These are phyloP conservation scores for Antheraea pernyi DNA, from an alignment of 1,140 invertebrate genomes.

Conservation along the genomic window DNA sequence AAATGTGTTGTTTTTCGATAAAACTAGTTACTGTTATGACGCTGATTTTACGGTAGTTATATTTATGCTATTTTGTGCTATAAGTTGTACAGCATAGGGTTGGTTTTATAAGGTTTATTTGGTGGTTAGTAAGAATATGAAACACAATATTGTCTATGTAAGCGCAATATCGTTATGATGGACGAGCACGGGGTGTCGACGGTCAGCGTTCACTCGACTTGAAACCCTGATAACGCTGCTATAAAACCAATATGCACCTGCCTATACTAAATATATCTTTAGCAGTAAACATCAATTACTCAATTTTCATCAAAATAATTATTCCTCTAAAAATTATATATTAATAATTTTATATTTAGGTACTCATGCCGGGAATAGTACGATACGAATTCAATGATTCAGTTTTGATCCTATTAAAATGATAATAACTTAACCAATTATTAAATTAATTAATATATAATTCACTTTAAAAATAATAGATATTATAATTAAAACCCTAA, in stretches of 20 bases:
- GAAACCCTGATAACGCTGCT: conserved; percentile 62
- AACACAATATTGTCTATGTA: conserved; percentile 72
- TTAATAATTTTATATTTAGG: no score
- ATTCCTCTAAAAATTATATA: no score
- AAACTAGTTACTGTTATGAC: no score
- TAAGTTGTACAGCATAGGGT: neutral
- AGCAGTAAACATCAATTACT: neutral
- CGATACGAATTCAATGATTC: no score
- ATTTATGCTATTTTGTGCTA: conserved; percentile 26
- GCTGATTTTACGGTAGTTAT: neutral
- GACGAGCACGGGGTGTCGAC: conserved; percentile 51
- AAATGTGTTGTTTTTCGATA: no score
- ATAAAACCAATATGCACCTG: conserved; percentile 28
- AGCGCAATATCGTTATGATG: conserved; percentile 73
- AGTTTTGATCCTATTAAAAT: no score
- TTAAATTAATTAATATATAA: no score
- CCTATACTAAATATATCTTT: neutral
- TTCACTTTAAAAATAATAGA: no score
- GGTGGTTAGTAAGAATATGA: conserved; percentile 29
- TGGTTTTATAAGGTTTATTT: neutral
- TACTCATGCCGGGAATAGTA: no score
- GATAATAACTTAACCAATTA: no score
- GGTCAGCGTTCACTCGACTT: conserved; percentile 69
- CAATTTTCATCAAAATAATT: neutral
- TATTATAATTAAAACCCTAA: no score